Evolutionary conservation across 1,140 invertebrate genomes (phyloP).

Genomic region (Lithobius niger): DNA sequence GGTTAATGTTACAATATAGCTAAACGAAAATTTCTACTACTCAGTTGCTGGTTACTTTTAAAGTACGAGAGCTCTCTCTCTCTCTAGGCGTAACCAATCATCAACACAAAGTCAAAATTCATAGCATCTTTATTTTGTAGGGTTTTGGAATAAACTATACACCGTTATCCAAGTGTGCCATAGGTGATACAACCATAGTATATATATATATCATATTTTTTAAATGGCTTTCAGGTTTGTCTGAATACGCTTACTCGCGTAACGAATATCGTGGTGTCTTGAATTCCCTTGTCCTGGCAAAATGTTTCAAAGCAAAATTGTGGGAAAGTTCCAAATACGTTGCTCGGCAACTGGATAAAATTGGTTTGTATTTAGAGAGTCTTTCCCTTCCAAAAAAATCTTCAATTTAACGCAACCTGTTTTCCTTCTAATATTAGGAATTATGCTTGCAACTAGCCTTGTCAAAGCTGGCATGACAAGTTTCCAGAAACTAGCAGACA

Average conservation of each 20-base stretch:
- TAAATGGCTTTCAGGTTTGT: conserved; percentile 32
- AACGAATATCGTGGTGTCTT: conserved; percentile 33
- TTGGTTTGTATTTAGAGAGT: conserved; percentile 37
- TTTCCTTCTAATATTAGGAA: conserved; percentile 20
- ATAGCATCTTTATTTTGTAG: too few species aligned
- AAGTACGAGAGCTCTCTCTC: too few species aligned
- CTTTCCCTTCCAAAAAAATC: not conserved
- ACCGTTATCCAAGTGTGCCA: too few species aligned
- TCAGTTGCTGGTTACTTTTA: too few species aligned
- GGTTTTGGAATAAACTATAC: too few species aligned
- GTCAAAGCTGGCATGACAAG: conserved; percentile 48
- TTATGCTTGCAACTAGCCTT: conserved; percentile 44
- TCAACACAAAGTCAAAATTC: too few species aligned
- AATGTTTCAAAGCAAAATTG: conserved; percentile 48
- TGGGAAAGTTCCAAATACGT: conserved; percentile 62
- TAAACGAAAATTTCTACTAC: too few species aligned
- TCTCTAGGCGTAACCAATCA: too few species aligned
- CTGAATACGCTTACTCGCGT: conserved; percentile 28
- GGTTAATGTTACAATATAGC: too few species aligned
- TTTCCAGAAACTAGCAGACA: conserved; percentile 46
- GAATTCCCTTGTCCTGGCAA: conserved; percentile 44
- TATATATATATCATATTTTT: too few species aligned
- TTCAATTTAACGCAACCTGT: not conserved
- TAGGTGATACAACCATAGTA: too few species aligned
- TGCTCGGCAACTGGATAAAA: conserved; percentile 52